A percentile compares a stretch with the other conserved stretches of the same genome.
Conservation (phyloP, 2,113 vertebrate genomes). For the Coregonus clupeaformis region DNA sequence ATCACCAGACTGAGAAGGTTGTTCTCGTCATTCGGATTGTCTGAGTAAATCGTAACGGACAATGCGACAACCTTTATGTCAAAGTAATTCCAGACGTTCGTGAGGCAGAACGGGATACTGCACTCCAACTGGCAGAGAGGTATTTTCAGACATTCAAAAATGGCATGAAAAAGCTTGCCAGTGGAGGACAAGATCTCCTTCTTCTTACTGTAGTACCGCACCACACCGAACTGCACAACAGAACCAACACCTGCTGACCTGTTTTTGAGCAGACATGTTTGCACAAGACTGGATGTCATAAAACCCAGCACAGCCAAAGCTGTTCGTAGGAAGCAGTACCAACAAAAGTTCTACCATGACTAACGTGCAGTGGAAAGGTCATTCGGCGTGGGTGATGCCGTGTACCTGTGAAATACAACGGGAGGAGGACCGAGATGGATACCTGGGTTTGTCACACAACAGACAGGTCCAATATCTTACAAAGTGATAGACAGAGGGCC, state of each 20-base stretch:
- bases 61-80: slow-evolving; percentile 16
- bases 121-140: neutral
- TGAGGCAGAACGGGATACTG: slow-evolving; percentile 14
- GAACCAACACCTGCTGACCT: neutral
- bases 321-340: neutral
- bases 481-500: no score
- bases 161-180: neutral
- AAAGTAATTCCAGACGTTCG: slow-evolving; percentile 17
- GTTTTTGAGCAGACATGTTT: slow-evolving; percentile 13
- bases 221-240: slow-evolving; percentile 1
- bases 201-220: neutral
- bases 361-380: neutral
- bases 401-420: neutral
- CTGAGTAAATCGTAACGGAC: slow-evolving; percentile 25
- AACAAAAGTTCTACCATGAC: neutral
- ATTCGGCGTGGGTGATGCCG: neutral
- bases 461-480: neutral
- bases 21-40: slow-evolving; percentile 20
- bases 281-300: neutral
- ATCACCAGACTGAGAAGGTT: slow-evolving; percentile 20
- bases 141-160: neutral
- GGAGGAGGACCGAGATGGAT: neutral
- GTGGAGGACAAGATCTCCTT: neutral
- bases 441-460: neutral
- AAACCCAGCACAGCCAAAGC: neutral